These are phyloP conservation scores for Protobothrops flavoviridis DNA, from an alignment of 2,113 vertebrate genomes.

Conservation along the genomic window DNA sequence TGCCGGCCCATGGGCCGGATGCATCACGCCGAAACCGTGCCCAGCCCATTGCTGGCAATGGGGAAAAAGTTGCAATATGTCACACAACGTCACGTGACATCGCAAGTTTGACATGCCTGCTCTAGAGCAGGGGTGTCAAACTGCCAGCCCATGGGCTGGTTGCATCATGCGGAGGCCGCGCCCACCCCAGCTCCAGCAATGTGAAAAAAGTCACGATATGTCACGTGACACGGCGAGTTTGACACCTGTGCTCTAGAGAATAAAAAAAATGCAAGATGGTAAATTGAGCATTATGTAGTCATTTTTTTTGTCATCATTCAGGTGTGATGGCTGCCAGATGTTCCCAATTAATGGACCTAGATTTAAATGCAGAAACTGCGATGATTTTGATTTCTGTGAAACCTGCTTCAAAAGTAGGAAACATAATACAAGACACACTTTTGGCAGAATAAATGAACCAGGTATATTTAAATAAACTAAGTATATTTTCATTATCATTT, in stretches of 20 bases:
- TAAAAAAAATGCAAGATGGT: background rate
- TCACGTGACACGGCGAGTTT: too few relatives aligned
- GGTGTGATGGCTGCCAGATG: constrained; percentile 98
- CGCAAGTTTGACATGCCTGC: too few relatives aligned
- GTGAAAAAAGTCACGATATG: too few relatives aligned
- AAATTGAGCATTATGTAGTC: background rate
- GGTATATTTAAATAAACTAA: constrained; percentile 90
- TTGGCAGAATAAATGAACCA: constrained; percentile 96
- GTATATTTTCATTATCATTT: constrained; percentile 60
- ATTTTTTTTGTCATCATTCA: constrained; percentile 52
- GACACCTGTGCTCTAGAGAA: background rate
- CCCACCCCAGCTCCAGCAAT: too few relatives aligned
- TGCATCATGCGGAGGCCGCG: too few relatives aligned
- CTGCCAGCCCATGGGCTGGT: too few relatives aligned
- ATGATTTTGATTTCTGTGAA: constrained; percentile 98
- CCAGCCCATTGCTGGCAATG: too few relatives aligned
- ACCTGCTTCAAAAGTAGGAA: constrained; percentile 95
- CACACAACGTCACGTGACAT: too few relatives aligned
- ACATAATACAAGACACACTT: constrained; percentile 90
- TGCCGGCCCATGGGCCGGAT: too few relatives aligned
- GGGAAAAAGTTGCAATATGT: too few relatives aligned
- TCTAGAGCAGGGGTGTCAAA: too few relatives aligned
- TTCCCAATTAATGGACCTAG: constrained; percentile 95
- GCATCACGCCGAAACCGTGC: too few relatives aligned
- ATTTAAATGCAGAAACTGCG: constrained; percentile 96